Evolutionary conservation across 2,888 invertebrate species (phyloP).

Genomic region (Aricia artaxerxes): DNA sequence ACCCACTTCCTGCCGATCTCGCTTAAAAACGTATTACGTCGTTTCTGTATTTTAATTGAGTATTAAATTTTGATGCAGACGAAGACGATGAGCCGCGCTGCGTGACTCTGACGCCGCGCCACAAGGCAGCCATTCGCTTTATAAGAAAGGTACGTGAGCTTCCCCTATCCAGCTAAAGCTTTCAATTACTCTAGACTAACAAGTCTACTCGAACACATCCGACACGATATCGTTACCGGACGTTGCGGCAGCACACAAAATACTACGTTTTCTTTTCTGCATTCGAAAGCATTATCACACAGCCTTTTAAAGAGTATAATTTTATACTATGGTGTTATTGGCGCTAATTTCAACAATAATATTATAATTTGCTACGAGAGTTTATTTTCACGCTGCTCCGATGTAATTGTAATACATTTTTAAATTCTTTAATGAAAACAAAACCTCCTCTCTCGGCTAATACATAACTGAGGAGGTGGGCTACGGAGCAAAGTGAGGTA

Average conservation of each 20-base stretch:
- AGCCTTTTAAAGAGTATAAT: neutral
- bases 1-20: neutral
- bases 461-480: constrained; percentile 49
- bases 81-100: constrained; percentile 91
- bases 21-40: neutral
- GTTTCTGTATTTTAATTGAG: constrained; percentile 43
- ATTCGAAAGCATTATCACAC: neutral
- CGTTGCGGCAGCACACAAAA: neutral
- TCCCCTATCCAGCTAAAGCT: neutral
- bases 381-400: neutral
- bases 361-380: neutral
- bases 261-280: neutral
- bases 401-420: constrained; percentile 19
- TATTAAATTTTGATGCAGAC: constrained; percentile 76
- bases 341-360: neutral
- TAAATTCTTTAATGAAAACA: constrained; percentile 34
- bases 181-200: neutral
- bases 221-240: neutral
- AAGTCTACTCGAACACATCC: neutral
- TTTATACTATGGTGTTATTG: neutral
- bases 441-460: constrained; percentile 39
- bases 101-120: constrained; percentile 90
- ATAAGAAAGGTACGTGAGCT: constrained; percentile 89
- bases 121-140: constrained; percentile 94
- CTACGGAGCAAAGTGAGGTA: constrained; percentile 48